Conservation (phyloP, 2,797 vertebrate species). For the Crypturellus tataupa region DNA sequence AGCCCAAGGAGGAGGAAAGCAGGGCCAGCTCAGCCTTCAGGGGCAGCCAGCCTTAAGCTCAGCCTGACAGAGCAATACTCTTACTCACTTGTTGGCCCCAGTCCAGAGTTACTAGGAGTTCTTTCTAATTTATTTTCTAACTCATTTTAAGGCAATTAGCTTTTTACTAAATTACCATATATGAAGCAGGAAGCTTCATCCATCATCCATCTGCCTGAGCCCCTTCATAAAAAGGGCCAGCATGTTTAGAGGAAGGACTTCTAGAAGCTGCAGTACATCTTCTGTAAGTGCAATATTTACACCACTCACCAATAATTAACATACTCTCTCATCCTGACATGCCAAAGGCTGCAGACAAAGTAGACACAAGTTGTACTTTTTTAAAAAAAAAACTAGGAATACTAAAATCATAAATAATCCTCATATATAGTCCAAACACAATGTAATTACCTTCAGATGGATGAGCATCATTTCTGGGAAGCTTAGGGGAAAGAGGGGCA, state of each 20-base stretch:
- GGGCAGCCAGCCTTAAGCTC: background rate
- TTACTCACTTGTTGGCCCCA: background rate
- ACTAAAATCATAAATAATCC: constrained; percentile 48
- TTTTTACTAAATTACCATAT: background rate
- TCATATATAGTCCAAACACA: constrained; percentile 17
- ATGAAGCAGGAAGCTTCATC: background rate
- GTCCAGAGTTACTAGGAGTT: background rate
- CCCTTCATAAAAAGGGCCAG: background rate
- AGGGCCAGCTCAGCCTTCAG: background rate
- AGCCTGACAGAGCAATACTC: background rate
- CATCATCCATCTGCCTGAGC: background rate
- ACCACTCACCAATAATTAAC: constrained; percentile 51
- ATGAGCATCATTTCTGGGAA: constrained; percentile 86
- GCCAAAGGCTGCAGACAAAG: constrained; percentile 48
- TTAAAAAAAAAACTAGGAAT: constrained; percentile 1
- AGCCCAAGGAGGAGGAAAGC: background rate
- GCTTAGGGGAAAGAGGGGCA: constrained; percentile 90
- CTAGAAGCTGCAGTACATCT: constrained; percentile 28
- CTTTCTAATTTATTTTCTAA: background rate
- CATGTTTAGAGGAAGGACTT: background rate
- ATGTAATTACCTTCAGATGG: constrained; percentile 90
- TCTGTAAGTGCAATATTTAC: constrained; percentile 31
- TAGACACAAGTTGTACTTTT: constrained; percentile 1
- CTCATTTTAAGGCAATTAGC: background rate
- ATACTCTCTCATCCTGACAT: constrained; percentile 7